phyloP scores from a whole-genome alignment of 2,113 vertebrate genomes.

The Takifugu bimaculatus region DNA sequence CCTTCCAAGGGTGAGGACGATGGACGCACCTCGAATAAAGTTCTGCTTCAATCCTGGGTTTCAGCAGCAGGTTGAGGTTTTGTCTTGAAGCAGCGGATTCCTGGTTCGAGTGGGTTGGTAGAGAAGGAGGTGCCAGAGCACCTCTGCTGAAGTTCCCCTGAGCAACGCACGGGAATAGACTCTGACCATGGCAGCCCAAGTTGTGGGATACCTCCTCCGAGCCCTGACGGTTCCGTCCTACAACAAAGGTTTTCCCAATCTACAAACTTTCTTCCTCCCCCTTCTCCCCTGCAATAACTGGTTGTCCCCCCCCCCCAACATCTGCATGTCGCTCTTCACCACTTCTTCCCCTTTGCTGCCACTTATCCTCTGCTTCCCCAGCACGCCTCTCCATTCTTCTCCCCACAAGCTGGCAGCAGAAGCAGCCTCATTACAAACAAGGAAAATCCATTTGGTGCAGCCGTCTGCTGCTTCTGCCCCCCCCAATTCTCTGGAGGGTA shows the following conservation, averaged over 20 bases:
- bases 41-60: too few relatives aligned
- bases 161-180: too few relatives aligned
- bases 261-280: background rate
- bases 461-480: slow-evolving; percentile 57
- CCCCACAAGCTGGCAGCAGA: slow-evolving; percentile 29
- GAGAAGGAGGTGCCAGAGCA: too few relatives aligned
- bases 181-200: too few relatives aligned
- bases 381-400: slow-evolving; percentile 20
- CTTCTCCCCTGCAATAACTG: background rate
- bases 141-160: too few relatives aligned
- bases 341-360: slow-evolving; percentile 27
- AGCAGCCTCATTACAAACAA: slow-evolving; percentile 72
- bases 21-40: slow-evolving; percentile 5
- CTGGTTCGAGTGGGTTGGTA: too few relatives aligned
- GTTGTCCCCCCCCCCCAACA: background rate
- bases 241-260: too few relatives aligned
- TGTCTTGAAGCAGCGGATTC: too few relatives aligned
- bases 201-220: too few relatives aligned
- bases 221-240: too few relatives aligned
- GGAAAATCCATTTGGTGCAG: slow-evolving; percentile 77
- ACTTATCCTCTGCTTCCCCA: slow-evolving; percentile 21
- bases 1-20: slow-evolving; percentile 8
- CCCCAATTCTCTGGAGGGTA: slow-evolving; percentile 64
- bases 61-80: too few relatives aligned
- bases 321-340: slow-evolving; percentile 15